These are phyloP conservation scores for Drosophila parthenogenetica DNA, from an alignment of 2,888 invertebrate species.

Conservation along the genomic window DNA sequence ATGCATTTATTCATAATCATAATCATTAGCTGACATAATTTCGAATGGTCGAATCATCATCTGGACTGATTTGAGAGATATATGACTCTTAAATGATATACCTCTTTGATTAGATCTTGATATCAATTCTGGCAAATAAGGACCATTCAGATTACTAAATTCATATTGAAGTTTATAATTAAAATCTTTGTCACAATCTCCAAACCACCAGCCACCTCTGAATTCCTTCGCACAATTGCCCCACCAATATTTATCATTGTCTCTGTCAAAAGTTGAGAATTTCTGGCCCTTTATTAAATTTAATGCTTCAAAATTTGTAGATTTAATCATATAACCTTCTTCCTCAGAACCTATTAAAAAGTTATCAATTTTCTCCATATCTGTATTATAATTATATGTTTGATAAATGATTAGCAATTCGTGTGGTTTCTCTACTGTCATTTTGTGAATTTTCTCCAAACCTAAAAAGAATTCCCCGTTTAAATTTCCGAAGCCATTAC, in stretches of 20 bases:
- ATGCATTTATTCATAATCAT: not conserved
- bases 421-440: constrained; percentile 18
- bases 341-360: constrained; percentile 30
- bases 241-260: constrained; percentile 33
- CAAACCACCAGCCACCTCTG: constrained; percentile 35
- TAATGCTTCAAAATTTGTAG: too few species aligned
- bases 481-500: constrained; percentile 34
- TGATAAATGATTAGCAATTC: constrained; percentile 18
- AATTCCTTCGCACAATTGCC: constrained; percentile 32
- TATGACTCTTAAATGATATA: not conserved
- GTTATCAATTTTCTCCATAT: fast-evolving
- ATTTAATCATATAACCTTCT: constrained; percentile 10
- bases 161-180: not conserved
- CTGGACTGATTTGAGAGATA: not conserved
- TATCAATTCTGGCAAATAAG: not conserved
- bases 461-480: constrained; percentile 38
- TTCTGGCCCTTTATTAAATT: not conserved
- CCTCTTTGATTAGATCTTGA: not conserved
- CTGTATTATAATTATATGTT: fast-evolving
- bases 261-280: constrained; percentile 35
- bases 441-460: constrained; percentile 33
- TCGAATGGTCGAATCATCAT: constrained; percentile 18
- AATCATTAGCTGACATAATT: not conserved
- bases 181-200: not conserved
- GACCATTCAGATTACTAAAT: not conserved